phyloP scores from a whole-genome alignment of 2,888 invertebrate genomes.

The Hermodice carunculata region DNA sequence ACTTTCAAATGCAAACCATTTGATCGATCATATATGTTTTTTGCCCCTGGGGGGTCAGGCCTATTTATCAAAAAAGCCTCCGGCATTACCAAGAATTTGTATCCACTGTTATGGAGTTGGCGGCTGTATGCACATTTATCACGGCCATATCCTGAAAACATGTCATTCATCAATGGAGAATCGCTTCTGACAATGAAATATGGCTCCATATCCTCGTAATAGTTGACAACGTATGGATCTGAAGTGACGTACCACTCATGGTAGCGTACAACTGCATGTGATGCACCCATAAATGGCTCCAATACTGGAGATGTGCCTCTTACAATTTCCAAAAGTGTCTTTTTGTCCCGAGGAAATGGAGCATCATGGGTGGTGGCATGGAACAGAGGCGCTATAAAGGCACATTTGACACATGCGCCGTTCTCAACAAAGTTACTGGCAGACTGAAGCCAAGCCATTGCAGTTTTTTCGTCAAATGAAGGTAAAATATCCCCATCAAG shows the following conservation, averaged over 20 bases:
- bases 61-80: slow-evolving; percentile 21
- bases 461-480: background rate
- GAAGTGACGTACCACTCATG: slow-evolving; percentile 6
- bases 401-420: slow-evolving; percentile 5
- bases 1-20: background rate
- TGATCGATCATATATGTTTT: slow-evolving; percentile 5
- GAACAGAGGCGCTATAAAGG: slow-evolving; percentile 17
- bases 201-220: slow-evolving; percentile 27
- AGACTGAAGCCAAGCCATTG: no score
- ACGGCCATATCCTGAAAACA: slow-evolving; percentile 24
- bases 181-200: slow-evolving; percentile 14
- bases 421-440: no score
- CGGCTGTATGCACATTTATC: slow-evolving; percentile 31
- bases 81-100: slow-evolving; percentile 14
- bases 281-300: slow-evolving; percentile 1
- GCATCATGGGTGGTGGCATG: background rate
- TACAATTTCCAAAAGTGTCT: background rate
- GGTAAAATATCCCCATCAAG: slow-evolving; percentile 27
- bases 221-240: slow-evolving; percentile 12
- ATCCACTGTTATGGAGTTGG: slow-evolving; percentile 13
- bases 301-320: background rate
- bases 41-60: background rate
- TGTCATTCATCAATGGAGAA: slow-evolving; percentile 22
- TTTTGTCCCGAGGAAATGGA: slow-evolving; percentile 7
- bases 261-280: slow-evolving; percentile 20